Percentiles rank a stretch among this genome's conserved stretches.
Evolutionary conservation across 2,888 invertebrate species (phyloP).

Genomic region (Sarcophaga variegata): DNA sequence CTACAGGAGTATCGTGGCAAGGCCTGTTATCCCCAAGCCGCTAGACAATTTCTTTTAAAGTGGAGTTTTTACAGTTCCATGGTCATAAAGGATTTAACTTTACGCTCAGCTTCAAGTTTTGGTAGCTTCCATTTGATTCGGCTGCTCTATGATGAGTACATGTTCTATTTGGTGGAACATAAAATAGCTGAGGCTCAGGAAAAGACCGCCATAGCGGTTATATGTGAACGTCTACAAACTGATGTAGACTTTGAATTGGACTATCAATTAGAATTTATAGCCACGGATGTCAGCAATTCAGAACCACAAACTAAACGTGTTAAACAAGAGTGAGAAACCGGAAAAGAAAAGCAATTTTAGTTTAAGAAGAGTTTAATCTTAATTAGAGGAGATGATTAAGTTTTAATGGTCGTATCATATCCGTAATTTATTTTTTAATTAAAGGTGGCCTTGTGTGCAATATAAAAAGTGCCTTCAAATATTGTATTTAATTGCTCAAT

Average conservation of each 20-base stretch:
- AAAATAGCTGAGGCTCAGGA: constrained; percentile 95
- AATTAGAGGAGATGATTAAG: too few relatives aligned
- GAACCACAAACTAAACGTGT: constrained; percentile 75
- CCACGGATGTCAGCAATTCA: constrained; percentile 67
- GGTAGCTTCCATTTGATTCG: constrained; percentile 99
- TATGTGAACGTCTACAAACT: constrained; percentile 84
- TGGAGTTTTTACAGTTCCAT: constrained; percentile 99
- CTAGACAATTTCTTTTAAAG: constrained; percentile 96
- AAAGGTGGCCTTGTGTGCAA: constrained; percentile 63
- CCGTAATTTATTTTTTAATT: constrained; percentile 11
- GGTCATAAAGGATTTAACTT: constrained; percentile 97
- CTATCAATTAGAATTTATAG: constrained; percentile 80
- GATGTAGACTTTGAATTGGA: constrained; percentile 80
- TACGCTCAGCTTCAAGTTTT: constrained; percentile 98
- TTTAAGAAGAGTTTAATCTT: neutral
- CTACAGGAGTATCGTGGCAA: constrained; percentile 94
- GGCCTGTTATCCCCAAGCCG: constrained; percentile 91
- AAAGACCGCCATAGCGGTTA: constrained; percentile 97
- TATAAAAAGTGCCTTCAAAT: constrained; percentile 60
- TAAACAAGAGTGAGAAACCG: constrained; percentile 77
- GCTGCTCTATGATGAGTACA: constrained; percentile 98
- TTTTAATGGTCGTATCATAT: neutral
- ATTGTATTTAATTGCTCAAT: constrained; percentile 53
- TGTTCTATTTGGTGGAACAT: constrained; percentile 99
- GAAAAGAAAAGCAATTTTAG: constrained; percentile 8